phyloP scores from a whole-genome alignment of 37 sponge, comb jelly and placozoan genomes.

The Amphimedon queenslandica region DNA sequence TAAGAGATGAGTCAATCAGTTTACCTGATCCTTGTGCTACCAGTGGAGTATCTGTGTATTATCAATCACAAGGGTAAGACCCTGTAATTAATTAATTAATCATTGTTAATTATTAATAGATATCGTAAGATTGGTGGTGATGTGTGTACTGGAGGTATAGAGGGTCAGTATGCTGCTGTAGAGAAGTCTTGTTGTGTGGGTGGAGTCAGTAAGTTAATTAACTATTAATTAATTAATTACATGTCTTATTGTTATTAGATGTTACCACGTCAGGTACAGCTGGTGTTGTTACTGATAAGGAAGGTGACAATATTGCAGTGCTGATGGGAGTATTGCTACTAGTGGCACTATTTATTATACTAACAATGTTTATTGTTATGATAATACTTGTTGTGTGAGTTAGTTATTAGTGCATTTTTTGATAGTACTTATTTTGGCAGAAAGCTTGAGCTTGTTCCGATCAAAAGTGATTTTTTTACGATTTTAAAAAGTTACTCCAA shows the following conservation, averaged over 20 bases:
- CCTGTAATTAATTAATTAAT: not conserved
- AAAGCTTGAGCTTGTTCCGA: too few relatives aligned
- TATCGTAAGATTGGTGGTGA: slow-evolving; percentile 76
- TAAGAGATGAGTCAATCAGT: slow-evolving; percentile 17
- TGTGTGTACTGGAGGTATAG: slow-evolving; percentile 49
- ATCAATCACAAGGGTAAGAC: slow-evolving; percentile 9
- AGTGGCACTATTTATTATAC: not conserved
- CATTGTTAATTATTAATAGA: slow-evolving; percentile 13
- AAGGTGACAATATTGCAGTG: not conserved
- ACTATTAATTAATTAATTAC: too few relatives aligned
- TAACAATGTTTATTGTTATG: not conserved
- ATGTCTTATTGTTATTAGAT: not conserved
- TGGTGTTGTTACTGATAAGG: too few relatives aligned
- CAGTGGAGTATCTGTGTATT: not conserved
- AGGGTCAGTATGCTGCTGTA: slow-evolving; percentile 9
- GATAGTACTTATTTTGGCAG: too few relatives aligned
- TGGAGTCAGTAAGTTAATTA: not conserved
- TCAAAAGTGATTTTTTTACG: too few relatives aligned
- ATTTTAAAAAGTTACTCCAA: too few relatives aligned
- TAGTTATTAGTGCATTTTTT: too few relatives aligned
- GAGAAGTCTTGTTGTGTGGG: slow-evolving; percentile 6
- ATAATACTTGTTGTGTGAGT: not conserved
- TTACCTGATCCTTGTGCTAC: slow-evolving; percentile 5
- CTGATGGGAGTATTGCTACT: not conserved
- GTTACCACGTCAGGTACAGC: not conserved